A percentile compares a stretch with the other conserved stretches of the same genome.
Evolutionary conservation across 2,888 invertebrate species (phyloP).

Genomic region (Drosophila mimetica): DNA sequence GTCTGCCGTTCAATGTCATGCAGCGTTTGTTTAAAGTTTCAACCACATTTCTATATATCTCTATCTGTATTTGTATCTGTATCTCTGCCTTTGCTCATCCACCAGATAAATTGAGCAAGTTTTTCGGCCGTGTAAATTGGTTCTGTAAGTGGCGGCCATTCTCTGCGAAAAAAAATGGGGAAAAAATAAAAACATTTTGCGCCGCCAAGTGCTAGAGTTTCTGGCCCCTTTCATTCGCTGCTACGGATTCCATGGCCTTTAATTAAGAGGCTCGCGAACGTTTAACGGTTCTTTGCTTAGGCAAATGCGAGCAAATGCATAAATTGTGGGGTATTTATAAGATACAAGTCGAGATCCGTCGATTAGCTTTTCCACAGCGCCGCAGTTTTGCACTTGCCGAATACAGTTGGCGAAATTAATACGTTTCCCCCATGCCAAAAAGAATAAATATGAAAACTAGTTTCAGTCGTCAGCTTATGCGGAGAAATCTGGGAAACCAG

Average conservation of each 20-base stretch:
- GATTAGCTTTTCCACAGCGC: constrained; percentile 53
- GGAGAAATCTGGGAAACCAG: constrained; percentile 28
- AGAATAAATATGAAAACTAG: constrained; percentile 34
- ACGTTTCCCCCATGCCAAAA: constrained; percentile 50
- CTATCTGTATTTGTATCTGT: too few relatives aligned
- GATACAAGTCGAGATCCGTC: constrained; percentile 65
- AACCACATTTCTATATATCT: constrained; percentile 31
- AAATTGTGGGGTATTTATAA: constrained; percentile 74
- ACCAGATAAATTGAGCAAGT: constrained; percentile 57
- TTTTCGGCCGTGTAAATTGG: constrained; percentile 61
- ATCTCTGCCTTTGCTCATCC: constrained; percentile 26
- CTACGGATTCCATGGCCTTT: constrained; percentile 44
- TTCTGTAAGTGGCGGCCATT: constrained; percentile 52
- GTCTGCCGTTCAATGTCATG: constrained; percentile 68
- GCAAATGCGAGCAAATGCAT: constrained; percentile 65
- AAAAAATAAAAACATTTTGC: constrained; percentile 26
- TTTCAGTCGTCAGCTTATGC: constrained; percentile 16
- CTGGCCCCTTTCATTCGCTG: neutral
- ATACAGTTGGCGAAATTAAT: constrained; percentile 67
- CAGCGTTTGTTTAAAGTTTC: constrained; percentile 66
- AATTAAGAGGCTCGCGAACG: constrained; percentile 65
- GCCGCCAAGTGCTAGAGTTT: constrained; percentile 19
- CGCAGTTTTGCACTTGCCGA: constrained; percentile 24
- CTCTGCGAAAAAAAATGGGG: constrained; percentile 16
- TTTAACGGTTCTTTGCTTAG: constrained; percentile 68